phyloP scores from a whole-genome alignment of 2,888 invertebrate genomes.

The Cephus rjabovi region DNA sequence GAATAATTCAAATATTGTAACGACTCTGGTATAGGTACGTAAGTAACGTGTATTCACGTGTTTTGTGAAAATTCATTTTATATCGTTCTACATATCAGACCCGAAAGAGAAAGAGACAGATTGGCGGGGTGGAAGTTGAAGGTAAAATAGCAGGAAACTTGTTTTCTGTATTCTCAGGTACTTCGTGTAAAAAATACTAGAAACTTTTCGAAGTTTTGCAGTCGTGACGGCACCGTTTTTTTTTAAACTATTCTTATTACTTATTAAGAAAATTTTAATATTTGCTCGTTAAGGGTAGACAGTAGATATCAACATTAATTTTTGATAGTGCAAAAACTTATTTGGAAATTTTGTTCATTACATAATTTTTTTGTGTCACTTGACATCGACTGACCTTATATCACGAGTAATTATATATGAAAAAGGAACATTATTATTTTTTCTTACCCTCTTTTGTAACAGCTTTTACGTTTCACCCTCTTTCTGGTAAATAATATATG shows the following conservation, averaged over 20 bases:
- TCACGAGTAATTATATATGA: not conserved
- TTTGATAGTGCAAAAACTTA: not conserved
- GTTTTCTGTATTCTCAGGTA: not conserved
- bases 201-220: not conserved
- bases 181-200: not conserved
- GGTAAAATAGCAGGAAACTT: no score
- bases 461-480: not conserved
- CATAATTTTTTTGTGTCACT: not conserved
- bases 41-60: not conserved
- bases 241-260: not conserved
- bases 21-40: not conserved
- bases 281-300: not conserved
- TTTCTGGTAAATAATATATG: constrained; percentile 26
- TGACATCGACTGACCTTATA: not conserved
- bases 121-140: not conserved
- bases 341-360: not conserved
- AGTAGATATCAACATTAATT: not conserved
- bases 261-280: not conserved
- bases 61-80: not conserved
- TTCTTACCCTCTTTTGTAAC: not conserved
- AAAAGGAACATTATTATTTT: not conserved
- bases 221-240: not conserved
- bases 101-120: not conserved
- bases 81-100: not conserved
- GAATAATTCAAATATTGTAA: not conserved